Evolutionary conservation across 2,113 vertebrate species (phyloP).

Genomic region (Oxyruncus cristatus): DNA sequence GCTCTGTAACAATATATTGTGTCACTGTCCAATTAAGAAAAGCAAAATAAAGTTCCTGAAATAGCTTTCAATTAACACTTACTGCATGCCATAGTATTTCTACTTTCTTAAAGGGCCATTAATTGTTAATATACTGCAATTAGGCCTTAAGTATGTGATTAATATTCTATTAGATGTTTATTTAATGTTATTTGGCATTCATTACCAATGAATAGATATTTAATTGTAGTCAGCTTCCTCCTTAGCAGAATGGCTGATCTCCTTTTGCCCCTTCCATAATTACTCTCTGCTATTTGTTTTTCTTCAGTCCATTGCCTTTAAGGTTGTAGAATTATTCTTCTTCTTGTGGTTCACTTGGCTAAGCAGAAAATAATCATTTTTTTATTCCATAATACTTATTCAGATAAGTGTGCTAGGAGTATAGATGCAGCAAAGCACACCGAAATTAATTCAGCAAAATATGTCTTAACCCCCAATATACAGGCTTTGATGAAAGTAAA

Average conservation of each 20-base stretch:
- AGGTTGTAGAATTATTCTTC: slow-evolving; percentile 37
- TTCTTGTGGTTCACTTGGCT: slow-evolving; percentile 33
- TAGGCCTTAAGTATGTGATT: slow-evolving; percentile 65
- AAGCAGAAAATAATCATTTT: slow-evolving; percentile 34
- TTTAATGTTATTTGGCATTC: slow-evolving; percentile 69
- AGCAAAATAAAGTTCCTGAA: slow-evolving; percentile 41
- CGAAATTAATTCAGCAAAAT: slow-evolving; percentile 3
- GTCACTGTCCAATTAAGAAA: slow-evolving; percentile 53
- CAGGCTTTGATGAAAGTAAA: neutral
- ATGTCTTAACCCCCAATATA: neutral
- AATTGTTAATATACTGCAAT: slow-evolving; percentile 68
- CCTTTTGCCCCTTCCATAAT: slow-evolving; percentile 36
- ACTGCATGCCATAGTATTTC: slow-evolving; percentile 14
- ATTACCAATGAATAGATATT: slow-evolving; percentile 61
- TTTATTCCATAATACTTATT: slow-evolving; percentile 13
- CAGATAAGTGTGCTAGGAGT: neutral
- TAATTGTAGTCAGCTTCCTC: slow-evolving; percentile 61
- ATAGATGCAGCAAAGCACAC: neutral
- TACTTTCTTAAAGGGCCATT: slow-evolving; percentile 57
- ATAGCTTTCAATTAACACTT: slow-evolving; percentile 66
- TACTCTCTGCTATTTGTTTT: slow-evolving; percentile 53
- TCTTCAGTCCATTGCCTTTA: slow-evolving; percentile 33
- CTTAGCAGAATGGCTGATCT: neutral
- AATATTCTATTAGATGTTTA: slow-evolving; percentile 71
- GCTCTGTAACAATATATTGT: slow-evolving; percentile 18